phyloP scores from a whole-genome alignment of 2,888 invertebrate species.

The Folsomia candida region DNA sequence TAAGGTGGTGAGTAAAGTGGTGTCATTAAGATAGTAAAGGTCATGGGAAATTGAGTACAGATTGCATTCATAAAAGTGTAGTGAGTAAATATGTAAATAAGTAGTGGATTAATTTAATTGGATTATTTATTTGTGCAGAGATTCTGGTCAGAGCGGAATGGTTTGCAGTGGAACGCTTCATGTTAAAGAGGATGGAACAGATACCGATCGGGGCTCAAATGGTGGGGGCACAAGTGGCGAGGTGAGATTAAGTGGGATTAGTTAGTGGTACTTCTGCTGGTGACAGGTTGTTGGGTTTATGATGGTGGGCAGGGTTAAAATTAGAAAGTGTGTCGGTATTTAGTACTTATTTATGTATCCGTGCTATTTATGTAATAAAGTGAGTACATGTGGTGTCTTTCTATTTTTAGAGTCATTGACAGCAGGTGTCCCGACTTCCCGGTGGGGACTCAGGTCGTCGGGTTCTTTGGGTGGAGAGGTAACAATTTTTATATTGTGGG shows the following conservation, averaged over 20 bases:
- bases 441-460: constrained; percentile 64
- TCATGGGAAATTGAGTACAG: too few relatives aligned
- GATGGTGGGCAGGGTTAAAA: background rate
- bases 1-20: background rate
- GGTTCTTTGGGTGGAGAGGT: constrained; percentile 66
- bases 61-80: too few relatives aligned
- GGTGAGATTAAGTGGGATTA: background rate
- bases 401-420: constrained; percentile 7
- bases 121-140: too few relatives aligned
- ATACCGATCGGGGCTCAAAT: constrained; percentile 50
- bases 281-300: background rate
- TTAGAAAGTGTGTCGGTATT: too few relatives aligned
- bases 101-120: too few relatives aligned
- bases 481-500: too few relatives aligned
- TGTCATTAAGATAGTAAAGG: too few relatives aligned
- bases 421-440: constrained; percentile 59
- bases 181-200: background rate
- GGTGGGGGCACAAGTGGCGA: constrained; percentile 65
- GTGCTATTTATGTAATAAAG: too few relatives aligned
- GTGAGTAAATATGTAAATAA: too few relatives aligned
- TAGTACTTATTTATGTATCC: too few relatives aligned
- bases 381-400: too few relatives aligned
- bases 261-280: background rate
- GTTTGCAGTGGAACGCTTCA: background rate
- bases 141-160: background rate